These are phyloP conservation scores for Brachionichthys hirsutus DNA, from an alignment of 2,113 vertebrate species.

Conservation along the genomic window DNA sequence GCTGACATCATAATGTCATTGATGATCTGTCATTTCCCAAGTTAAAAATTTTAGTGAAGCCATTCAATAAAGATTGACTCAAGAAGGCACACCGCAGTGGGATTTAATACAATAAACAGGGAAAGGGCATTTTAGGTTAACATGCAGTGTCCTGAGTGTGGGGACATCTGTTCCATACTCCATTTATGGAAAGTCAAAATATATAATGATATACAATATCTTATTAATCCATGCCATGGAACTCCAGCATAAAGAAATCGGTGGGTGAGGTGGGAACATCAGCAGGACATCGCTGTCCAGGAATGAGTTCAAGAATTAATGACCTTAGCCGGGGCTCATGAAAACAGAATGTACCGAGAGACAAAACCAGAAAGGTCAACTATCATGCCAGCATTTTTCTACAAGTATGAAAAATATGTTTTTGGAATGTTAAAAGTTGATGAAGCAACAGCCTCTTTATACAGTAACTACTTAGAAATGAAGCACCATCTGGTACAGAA, in stretches of 20 bases:
- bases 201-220: too few species aligned
- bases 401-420: neutral
- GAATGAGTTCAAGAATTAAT: too few species aligned
- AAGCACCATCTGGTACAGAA: neutral
- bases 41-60: slow-evolving; percentile 28
- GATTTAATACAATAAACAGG: slow-evolving; percentile 1
- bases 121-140: slow-evolving; percentile 1
- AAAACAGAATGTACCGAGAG: too few species aligned
- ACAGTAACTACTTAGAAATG: neutral
- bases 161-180: too few species aligned
- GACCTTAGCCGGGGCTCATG: too few species aligned
- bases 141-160: slow-evolving; percentile 6
- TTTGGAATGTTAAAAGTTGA: neutral
- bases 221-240: too few species aligned
- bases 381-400: neutral
- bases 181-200: too few species aligned
- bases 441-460: neutral
- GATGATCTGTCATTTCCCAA: slow-evolving; percentile 28
- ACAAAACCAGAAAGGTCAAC: too few species aligned
- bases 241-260: too few species aligned
- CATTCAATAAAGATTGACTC: slow-evolving; percentile 13
- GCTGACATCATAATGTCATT: slow-evolving; percentile 26
- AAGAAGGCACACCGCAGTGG: slow-evolving; percentile 4
- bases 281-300: too few species aligned
- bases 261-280: too few species aligned